A percentile compares a stretch with the other conserved stretches of the same genome.
Evolutionary conservation across 2,113 vertebrate genomes (phyloP).

Genomic region (Chaetodon trifascialis): DNA sequence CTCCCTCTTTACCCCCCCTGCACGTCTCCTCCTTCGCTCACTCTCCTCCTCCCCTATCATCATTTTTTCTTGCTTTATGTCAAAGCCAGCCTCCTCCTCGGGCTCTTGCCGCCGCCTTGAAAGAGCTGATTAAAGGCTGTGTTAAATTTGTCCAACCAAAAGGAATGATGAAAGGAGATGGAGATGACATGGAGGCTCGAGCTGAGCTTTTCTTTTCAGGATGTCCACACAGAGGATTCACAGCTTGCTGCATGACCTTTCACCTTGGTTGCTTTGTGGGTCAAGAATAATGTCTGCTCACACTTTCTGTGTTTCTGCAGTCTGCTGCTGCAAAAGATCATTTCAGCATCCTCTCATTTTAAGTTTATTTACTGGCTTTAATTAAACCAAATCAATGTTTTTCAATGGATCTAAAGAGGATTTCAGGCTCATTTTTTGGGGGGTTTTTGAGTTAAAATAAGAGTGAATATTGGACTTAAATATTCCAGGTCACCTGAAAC

Average conservation of each 20-base stretch:
- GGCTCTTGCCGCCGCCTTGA: constrained; percentile 22
- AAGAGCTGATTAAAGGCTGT: constrained; percentile 73
- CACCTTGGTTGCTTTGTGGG: not conserved
- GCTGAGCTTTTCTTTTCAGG: not conserved
- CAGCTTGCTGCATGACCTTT: not conserved
- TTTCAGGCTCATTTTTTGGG: no score
- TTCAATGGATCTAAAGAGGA: no score
- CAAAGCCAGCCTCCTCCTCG: constrained; percentile 54
- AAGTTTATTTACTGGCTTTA: no score
- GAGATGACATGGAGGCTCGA: not conserved
- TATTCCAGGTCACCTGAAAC: no score
- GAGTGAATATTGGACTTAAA: no score
- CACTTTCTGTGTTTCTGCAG: not conserved
- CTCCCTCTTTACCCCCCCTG: constrained; percentile 38
- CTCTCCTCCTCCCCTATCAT: constrained; percentile 62
- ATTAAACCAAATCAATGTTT: no score
- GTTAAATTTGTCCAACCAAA: constrained; percentile 36
- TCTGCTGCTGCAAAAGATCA: not conserved
- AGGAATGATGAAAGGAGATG: constrained; percentile 33
- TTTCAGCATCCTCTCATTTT: not conserved
- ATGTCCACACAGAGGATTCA: not conserved
- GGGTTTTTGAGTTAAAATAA: no score
- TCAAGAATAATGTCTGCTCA: not conserved
- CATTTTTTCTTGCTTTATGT: constrained; percentile 53
- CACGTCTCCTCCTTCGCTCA: constrained; percentile 36